These are phyloP conservation scores for Mesorhabditis belari DNA, from an alignment of 2,888 invertebrate genomes.

Conservation along the genomic window DNA sequence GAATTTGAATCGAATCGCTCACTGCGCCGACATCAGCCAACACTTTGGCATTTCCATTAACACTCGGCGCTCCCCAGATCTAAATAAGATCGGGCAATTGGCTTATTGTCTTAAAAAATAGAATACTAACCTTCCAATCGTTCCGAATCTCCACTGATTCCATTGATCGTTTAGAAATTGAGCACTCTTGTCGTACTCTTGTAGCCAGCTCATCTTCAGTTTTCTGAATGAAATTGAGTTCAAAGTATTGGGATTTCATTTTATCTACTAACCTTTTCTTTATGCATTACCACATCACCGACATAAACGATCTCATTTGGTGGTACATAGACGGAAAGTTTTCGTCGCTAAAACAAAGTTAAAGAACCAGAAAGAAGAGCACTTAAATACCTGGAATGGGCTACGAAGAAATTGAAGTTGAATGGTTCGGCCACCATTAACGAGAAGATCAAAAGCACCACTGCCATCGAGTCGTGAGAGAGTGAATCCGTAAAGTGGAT, in stretches of 20 bases:
- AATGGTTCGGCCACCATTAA: conserved; percentile 83
- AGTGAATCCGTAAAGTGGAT: conserved; percentile 74
- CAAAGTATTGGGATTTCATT: too few species aligned
- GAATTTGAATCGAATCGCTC: conserved; percentile 4
- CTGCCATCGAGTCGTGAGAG: conserved; percentile 55
- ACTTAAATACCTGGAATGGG: conserved; percentile 4
- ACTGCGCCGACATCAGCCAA: neutral
- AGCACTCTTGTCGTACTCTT: neutral
- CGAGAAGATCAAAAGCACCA: conserved; percentile 71
- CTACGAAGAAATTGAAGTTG: conserved; percentile 53
- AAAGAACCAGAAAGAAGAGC: neutral
- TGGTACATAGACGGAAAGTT: conserved; percentile 84
- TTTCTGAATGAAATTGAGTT: neutral
- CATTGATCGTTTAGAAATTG: neutral
- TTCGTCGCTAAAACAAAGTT: conserved; percentile 63
- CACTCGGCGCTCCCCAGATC: neutral
- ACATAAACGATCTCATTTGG: conserved; percentile 90
- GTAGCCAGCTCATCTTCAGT: conserved; percentile 1
- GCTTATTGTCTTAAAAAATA: too few species aligned
- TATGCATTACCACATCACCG: conserved; percentile 64
- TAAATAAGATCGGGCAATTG: too few species aligned
- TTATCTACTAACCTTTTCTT: conserved; percentile 9
- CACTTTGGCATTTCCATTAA: neutral
- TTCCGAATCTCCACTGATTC: neutral
- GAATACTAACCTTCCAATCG: neutral